Base-by-base conservation (phyloP, 2,113 vertebrate genomes). In the Deroptyus accipitrinus region DNA sequence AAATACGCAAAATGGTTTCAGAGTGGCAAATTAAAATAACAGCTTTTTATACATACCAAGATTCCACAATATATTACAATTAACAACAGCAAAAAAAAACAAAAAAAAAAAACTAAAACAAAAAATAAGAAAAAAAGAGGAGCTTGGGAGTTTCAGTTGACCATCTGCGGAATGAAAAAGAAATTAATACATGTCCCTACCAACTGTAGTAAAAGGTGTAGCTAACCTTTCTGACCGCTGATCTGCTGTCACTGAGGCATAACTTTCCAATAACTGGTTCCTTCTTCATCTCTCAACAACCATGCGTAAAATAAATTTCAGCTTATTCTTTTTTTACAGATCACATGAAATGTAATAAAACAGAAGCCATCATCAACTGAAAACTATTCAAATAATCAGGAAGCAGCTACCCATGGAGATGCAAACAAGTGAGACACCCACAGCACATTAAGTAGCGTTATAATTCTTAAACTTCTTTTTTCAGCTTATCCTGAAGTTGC, bases 221-320 rank as follows among this genome's bases (percentile, higher is more conserved):
- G 8, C 17, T 9, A 75, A 11, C 3, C 6, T 76, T 72, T 84
- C 57, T 83, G 13, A 42, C 23, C 57, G n/a, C 6, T 1, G 1
- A 17, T 37, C n/a, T 83, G 13, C 20, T 67, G 31, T 10, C 9
- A 44, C 15, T 39, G 41, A 68, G n/a, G 10, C 11, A 69, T 12
- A 68, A 48, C 17, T 49, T 80, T 70, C 30, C 16, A 74, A 7
- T 8, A 69, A 22, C 6, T 13, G 4, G 5, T 48, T 23, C 18
- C 5, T 76, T 73, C 44, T 78, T n/a, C 51, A 17, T 42, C 30
- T 64, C 22, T 33, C 27, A 78, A 62, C 7, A 55, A 18, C 2
- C 5, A 33, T 3, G 19, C 0, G 0, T 17, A 39, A 46, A 75
- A 61, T 33, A 63, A 72, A 92, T 10, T 57, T 66, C 0, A 11